These are phyloP conservation scores for Frankliniella intonsa DNA, from an alignment of 2,888 invertebrate genomes.

Conservation along the genomic window DNA sequence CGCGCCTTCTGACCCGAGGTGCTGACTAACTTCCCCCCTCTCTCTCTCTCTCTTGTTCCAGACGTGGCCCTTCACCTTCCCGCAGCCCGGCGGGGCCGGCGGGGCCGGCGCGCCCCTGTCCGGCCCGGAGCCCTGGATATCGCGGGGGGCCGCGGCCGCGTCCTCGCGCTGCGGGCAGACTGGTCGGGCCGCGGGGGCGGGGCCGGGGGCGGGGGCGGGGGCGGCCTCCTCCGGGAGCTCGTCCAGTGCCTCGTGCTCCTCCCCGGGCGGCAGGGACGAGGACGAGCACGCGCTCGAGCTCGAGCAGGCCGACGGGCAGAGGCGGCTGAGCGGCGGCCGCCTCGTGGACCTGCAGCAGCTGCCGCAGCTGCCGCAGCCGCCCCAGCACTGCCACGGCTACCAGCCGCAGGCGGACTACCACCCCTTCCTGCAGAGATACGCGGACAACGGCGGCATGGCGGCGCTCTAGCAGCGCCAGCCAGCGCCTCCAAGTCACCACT, in stretches of 20 bases:
- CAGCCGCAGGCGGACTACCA: background rate
- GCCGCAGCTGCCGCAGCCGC: background rate
- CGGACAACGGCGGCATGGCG: background rate
- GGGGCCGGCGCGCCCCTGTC: background rate
- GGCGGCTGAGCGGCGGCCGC: constrained; percentile 1
- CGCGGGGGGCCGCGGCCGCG: background rate
- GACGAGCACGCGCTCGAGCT: background rate
- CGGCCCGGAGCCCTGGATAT: constrained; percentile 12
- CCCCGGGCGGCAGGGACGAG: background rate
- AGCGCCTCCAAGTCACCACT: background rate
- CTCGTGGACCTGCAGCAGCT: background rate
- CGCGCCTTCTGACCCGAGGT: too few relatives aligned
- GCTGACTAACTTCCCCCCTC: too few relatives aligned
- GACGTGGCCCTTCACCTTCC: constrained; percentile 14
- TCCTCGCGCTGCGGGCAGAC: background rate
- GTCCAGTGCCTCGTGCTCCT: background rate
- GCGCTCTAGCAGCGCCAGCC: background rate
- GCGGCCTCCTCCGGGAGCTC: background rate
- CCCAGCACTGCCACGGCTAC: background rate
- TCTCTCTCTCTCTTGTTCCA: background rate
- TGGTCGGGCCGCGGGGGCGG: background rate
- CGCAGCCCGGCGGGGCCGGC: background rate
- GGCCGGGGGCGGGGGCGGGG: background rate
- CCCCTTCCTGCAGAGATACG: constrained; percentile 4
- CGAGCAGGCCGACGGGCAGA: background rate